Conservation (phyloP, 1,140 invertebrate genomes). For the Drosophila repletoides region DNA sequence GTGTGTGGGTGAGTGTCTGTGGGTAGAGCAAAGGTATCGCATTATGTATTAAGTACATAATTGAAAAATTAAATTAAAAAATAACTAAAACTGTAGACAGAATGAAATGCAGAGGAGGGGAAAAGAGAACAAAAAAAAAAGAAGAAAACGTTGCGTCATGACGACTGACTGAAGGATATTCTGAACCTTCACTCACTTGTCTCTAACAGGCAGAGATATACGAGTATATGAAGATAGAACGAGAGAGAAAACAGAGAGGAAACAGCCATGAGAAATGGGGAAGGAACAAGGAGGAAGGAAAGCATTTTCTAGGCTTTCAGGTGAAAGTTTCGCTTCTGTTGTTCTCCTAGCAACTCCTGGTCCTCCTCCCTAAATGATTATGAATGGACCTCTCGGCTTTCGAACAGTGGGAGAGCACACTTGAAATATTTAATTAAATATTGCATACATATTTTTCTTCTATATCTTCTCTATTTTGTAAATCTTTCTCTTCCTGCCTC, state of each 20-base stretch:
- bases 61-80: slow-evolving; percentile 47
- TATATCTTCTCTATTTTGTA: not conserved
- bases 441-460: not conserved
- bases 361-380: slow-evolving; percentile 31
- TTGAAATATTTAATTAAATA: slow-evolving; percentile 26
- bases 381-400: slow-evolving; percentile 25
- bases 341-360: slow-evolving; percentile 11
- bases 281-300: not conserved
- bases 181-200: not conserved
- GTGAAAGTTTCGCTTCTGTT: slow-evolving; percentile 31
- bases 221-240: slow-evolving; percentile 1
- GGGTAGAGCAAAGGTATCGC: slow-evolving; percentile 19
- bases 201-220: not conserved
- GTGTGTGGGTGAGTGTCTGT: not conserved
- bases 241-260: not conserved
- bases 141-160: not conserved
- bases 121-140: not conserved
- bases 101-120: not conserved
- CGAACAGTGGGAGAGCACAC: not conserved
- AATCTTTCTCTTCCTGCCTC: not conserved
- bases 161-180: slow-evolving; percentile 19
- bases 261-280: no score
- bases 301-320: slow-evolving; percentile 30
- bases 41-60: slow-evolving; percentile 35
- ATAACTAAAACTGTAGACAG: slow-evolving; percentile 26